Conservation (phyloP, 1,140 invertebrate species). For the Marisa cornuarietis region DNA sequence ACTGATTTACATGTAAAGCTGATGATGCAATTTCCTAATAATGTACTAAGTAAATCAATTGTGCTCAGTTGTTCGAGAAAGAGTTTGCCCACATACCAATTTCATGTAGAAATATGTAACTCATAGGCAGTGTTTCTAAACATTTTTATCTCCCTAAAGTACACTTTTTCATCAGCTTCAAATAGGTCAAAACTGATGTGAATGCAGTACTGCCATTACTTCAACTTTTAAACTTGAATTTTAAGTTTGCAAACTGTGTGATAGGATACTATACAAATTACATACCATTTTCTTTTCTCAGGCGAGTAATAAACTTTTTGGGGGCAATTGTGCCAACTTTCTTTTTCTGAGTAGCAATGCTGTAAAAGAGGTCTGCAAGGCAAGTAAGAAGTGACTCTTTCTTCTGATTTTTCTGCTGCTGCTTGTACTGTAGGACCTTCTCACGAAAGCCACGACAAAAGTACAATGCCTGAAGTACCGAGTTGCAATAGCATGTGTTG, state of each 20-base stretch:
- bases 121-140: too few species aligned
- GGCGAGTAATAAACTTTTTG: conserved; percentile 98
- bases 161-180: too few species aligned
- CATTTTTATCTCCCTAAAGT: too few species aligned
- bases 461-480: conserved; percentile 98
- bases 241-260: neutral
- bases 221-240: too few species aligned
- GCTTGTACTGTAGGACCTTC: conserved; percentile 96
- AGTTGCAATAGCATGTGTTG: conserved; percentile 99
- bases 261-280: conserved; percentile 9
- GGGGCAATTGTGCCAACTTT: conserved; percentile 99
- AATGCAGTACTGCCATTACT: too few species aligned
- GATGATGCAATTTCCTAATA: too few species aligned
- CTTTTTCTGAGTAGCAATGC: conserved; percentile 98
- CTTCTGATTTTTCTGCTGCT: conserved; percentile 92
- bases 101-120: too few species aligned
- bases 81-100: too few species aligned
- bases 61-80: too few species aligned
- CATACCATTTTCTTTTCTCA: conserved; percentile 97
- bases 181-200: too few species aligned
- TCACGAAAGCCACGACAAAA: conserved; percentile 99
- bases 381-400: conserved; percentile 98
- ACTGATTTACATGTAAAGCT: too few species aligned
- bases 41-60: too few species aligned
- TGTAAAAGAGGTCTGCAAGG: conserved; percentile 97